Base-by-base conservation (phyloP, 2,888 invertebrate species). In the Luperina nickerlii region DNA sequence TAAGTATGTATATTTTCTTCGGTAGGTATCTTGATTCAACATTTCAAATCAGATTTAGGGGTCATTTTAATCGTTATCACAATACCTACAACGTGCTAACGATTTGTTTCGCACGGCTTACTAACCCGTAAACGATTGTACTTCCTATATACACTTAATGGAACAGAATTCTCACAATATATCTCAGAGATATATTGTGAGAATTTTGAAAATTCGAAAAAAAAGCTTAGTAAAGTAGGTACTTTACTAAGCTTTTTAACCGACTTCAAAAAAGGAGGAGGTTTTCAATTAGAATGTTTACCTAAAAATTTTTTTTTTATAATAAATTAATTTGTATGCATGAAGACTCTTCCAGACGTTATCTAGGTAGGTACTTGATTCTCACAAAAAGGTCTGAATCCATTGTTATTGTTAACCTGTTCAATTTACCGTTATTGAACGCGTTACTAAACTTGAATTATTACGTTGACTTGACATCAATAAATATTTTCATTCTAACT, bases 111-210 rank as follows among this genome's bases (percentile, higher is more conserved):
- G 54, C 38, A 72, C 82, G 72, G 24, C 76, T 86, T 83, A 85
- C 87, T 86, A 68, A 82, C 68, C 62, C 69, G 60, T 77, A 74
- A 82, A 83, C 67, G 82, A 82, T 85, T 79, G 77, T 86, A 80
- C 83, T 85, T 82, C 66, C 74, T 65, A n/a, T n/a, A n/a, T n/a
- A 81, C 68, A 82, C 78, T 79, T 87, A 88, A 88, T 86, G 82
- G 79, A 51, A 88, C 83, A 84, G 82, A 91, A 88, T 89, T 77
- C 74, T 82, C 81, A 87, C 81, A 72, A 79, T 83, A 78, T 79
- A 78, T 85, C 80, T 32, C 32, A 32, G 32, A 32, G 32, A 32
- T 32, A 32, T 32, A 32, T 32, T 32, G 32, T 32, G 32, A 32
- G 32, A 32, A 32, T 32, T 32, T 32, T 32, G 32, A 32, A 32